Conservation (phyloP, 2,888 invertebrate genomes). For the Dasypolia templi region DNA sequence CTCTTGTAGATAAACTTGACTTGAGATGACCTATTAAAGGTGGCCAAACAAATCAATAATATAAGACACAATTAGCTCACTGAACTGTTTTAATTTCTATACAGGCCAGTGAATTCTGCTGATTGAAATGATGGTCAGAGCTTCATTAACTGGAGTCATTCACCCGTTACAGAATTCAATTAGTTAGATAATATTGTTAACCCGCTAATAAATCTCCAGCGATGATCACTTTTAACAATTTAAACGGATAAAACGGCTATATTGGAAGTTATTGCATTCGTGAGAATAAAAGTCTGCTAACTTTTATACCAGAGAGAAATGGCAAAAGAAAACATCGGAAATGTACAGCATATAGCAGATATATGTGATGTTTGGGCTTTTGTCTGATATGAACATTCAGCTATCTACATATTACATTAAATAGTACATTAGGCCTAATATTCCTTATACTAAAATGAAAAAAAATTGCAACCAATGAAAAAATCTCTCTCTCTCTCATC, state of each 20-base stretch:
- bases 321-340: neutral
- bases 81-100: slow-evolving; percentile 26
- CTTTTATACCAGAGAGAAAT: neutral
- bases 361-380: neutral
- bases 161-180: slow-evolving; percentile 57
- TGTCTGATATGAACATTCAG: slow-evolving; percentile 45
- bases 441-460: neutral
- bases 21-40: neutral
- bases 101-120: slow-evolving; percentile 49
- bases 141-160: slow-evolving; percentile 57
- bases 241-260: slow-evolving; percentile 4
- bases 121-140: slow-evolving; percentile 53
- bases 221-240: slow-evolving; percentile 31
- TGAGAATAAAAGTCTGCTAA: slow-evolving; percentile 1
- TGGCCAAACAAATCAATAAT: neutral
- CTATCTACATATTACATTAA: slow-evolving; percentile 18
- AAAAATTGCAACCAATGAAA: neutral
- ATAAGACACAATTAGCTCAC: slow-evolving; percentile 11
- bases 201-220: slow-evolving; percentile 31
- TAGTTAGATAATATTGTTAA: slow-evolving; percentile 61
- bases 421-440: slow-evolving; percentile 15
- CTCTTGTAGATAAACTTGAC: neutral
- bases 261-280: slow-evolving; percentile 10
- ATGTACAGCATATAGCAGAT: neutral
- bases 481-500: no score